These are phyloP conservation scores for Protobothrops flavoviridis DNA, from an alignment of 2,113 vertebrate genomes.

Conservation along the genomic window DNA sequence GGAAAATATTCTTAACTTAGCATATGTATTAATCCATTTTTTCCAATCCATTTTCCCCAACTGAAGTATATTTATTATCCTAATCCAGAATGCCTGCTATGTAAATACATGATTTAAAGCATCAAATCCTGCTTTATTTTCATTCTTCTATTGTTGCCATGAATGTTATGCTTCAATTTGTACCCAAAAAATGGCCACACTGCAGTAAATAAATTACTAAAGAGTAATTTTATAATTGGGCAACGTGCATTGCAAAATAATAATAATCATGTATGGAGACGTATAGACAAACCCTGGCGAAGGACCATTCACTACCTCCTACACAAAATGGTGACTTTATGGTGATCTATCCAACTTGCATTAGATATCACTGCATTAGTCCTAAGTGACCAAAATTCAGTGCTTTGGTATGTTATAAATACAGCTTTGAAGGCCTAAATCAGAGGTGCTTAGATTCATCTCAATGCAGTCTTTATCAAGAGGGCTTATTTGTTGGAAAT, in stretches of 20 bases:
- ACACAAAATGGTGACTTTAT: background rate
- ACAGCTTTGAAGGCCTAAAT: background rate
- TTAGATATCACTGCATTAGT: background rate
- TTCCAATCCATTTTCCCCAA: background rate
- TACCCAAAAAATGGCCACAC: background rate
- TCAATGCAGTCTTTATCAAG: background rate
- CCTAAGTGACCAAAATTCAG: background rate
- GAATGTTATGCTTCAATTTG: background rate
- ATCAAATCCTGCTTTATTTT: background rate
- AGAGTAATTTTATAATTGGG: background rate
- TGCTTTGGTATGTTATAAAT: background rate
- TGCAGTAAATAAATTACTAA: background rate
- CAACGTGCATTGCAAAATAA: background rate
- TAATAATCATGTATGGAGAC: background rate
- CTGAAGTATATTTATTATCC: background rate
- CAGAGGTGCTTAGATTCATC: background rate
- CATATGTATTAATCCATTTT: background rate
- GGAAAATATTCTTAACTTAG: constrained; percentile 29
- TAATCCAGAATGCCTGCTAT: background rate
- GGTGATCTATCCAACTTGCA: background rate
- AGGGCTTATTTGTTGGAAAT: background rate
- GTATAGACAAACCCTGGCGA: background rate
- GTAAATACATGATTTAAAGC: background rate
- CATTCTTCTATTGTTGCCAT: background rate
- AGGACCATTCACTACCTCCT: background rate